Percentiles rank a stretch among this genome's conserved stretches.
Evolutionary conservation across 2,888 invertebrate genomes (phyloP).

Genomic region (Dione vanillae): DNA sequence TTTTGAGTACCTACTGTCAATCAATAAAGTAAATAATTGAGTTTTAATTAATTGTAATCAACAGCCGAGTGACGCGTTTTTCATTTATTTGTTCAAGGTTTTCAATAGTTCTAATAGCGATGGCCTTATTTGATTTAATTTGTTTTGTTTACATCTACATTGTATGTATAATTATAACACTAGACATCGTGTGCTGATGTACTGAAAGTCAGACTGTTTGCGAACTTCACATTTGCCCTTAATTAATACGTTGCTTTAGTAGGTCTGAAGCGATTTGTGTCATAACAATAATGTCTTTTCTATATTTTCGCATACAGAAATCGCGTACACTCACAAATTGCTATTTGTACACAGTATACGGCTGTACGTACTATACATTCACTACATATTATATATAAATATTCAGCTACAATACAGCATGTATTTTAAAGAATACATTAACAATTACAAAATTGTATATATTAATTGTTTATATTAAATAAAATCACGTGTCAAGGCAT

Average conservation of each 20-base stretch:
- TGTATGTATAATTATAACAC: background rate
- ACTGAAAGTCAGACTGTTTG: background rate
- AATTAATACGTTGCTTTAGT: slow-evolving; percentile 3
- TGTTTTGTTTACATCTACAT: slow-evolving; percentile 9
- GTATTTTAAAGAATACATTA: no score
- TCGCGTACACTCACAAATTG: no score
- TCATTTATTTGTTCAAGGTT: slow-evolving; percentile 34
- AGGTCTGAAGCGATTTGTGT: background rate
- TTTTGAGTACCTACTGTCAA: slow-evolving; percentile 13
- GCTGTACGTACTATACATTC: no score
- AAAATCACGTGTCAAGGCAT: background rate
- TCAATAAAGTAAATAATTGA: slow-evolving; percentile 38
- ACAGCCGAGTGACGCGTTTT: slow-evolving; percentile 18
- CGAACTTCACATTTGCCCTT: slow-evolving; percentile 5
- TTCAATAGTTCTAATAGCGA: slow-evolving; percentile 14
- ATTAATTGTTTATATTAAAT: background rate
- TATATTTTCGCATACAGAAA: background rate
- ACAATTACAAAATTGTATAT: background rate
- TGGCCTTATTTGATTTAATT: slow-evolving; percentile 17
- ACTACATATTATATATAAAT: background rate
- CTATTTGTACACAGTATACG: no score
- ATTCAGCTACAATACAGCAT: no score
- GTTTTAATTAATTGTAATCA: slow-evolving; percentile 41
- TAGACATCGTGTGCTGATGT: background rate
- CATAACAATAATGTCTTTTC: background rate